These are phyloP conservation scores for Conus ventricosus DNA, from an alignment of 1,140 invertebrate species.

Conservation along the genomic window DNA sequence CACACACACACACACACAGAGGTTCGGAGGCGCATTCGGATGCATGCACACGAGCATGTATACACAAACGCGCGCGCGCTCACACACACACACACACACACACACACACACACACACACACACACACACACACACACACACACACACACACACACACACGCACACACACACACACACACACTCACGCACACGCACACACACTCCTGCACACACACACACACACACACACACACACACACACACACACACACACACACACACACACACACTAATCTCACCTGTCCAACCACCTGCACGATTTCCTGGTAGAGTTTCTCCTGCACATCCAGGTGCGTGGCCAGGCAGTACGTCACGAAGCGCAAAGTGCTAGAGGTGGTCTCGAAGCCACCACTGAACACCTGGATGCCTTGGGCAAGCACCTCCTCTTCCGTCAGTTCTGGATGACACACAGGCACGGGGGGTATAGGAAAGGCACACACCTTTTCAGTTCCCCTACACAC, in stretches of 20 bases:
- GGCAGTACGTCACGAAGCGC: slow-evolving; percentile 77
- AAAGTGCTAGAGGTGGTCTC: slow-evolving; percentile 80
- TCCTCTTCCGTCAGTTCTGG: slow-evolving; percentile 72
- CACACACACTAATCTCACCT: not conserved
- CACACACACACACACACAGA: not conserved
- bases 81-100: not conserved
- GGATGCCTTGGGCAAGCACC: slow-evolving; percentile 80
- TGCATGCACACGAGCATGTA: too few species aligned
- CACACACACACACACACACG: not conserved
- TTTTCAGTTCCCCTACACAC: not conserved
- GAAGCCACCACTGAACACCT: slow-evolving; percentile 83
- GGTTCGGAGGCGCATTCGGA: too few species aligned
- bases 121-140: not conserved
- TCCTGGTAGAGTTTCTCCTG: slow-evolving; percentile 79
- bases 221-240: too few species aligned
- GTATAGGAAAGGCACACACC: not conserved
- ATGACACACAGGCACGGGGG: too few species aligned
- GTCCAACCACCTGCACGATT: slow-evolving; percentile 66
- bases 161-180: not conserved
- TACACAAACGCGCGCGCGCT: not conserved
- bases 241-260: too few species aligned
- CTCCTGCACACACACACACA: too few species aligned
- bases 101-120: not conserved
- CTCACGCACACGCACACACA: not conserved
- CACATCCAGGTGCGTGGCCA: slow-evolving; percentile 78